A percentile compares a stretch with the other conserved stretches of the same genome.
phyloP scores from a whole-genome alignment of 2,888 invertebrate species.

The Hyposoter dolosus region DNA sequence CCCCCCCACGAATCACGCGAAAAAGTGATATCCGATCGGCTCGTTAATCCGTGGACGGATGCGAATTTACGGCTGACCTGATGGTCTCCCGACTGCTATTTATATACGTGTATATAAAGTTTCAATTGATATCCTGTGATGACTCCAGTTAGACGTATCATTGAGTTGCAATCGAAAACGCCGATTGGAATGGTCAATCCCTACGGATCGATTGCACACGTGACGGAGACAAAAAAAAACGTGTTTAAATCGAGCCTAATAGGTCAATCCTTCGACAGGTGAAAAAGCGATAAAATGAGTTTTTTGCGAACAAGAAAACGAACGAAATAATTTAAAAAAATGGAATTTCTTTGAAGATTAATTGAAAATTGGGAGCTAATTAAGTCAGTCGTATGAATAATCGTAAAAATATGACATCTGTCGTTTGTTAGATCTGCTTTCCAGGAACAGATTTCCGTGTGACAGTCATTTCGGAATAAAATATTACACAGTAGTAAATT shows the following conservation, averaged over 20 bases:
- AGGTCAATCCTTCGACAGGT: neutral
- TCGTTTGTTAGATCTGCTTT: neutral
- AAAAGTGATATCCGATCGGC: slow-evolving; percentile 30
- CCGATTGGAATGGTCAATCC: slow-evolving; percentile 57
- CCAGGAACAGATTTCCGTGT: neutral
- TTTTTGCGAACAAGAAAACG: neutral
- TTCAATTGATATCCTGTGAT: slow-evolving; percentile 50
- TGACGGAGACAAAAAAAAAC: slow-evolving; percentile 28
- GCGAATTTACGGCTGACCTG: slow-evolving; percentile 66
- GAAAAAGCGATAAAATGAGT: neutral
- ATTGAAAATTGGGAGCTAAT: neutral
- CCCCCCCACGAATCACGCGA: neutral
- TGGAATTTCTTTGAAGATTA: neutral
- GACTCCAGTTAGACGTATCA: slow-evolving; percentile 66
- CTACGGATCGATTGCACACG: slow-evolving; percentile 44
- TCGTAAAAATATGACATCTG: slow-evolving; percentile 38
- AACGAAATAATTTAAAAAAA: neutral
- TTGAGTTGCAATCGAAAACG: slow-evolving; percentile 62
- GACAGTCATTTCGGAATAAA: slow-evolving; percentile 11
- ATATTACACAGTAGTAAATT: slow-evolving; percentile 42
- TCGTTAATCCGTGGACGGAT: slow-evolving; percentile 66
- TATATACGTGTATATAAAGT: slow-evolving; percentile 16
- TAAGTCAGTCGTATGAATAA: neutral
- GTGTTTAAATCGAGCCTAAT: slow-evolving; percentile 26
- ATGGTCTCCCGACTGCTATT: slow-evolving; percentile 13